A percentile compares a stretch with the other conserved stretches of the same genome.
Conservation (phyloP, 2,888 invertebrate genomes). For the Drosophila barbarae region DNA sequence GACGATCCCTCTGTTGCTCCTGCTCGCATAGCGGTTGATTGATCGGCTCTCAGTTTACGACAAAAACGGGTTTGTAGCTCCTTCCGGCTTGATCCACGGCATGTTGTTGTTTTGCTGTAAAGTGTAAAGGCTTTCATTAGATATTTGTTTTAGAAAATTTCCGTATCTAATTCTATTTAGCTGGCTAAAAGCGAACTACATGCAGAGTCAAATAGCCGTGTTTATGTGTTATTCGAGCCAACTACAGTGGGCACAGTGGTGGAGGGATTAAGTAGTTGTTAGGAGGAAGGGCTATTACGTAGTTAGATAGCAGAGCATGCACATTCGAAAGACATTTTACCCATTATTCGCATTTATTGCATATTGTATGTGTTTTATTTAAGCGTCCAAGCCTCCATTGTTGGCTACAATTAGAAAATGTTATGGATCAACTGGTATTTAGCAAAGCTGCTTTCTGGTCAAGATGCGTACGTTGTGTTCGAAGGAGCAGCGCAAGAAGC, state of each 20-base stretch:
- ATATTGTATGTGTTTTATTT: slow-evolving; percentile 77
- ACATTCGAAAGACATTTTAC: slow-evolving; percentile 76
- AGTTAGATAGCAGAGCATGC: slow-evolving; percentile 55
- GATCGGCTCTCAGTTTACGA: slow-evolving; percentile 68
- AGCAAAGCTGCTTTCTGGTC: slow-evolving; percentile 31
- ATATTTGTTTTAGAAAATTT: not conserved
- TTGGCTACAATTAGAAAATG: slow-evolving; percentile 78
- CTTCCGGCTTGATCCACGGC: slow-evolving; percentile 80
- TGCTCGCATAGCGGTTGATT: slow-evolving; percentile 42
- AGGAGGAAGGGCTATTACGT: slow-evolving; percentile 19
- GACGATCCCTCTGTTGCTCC: slow-evolving; percentile 29
- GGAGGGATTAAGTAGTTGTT: slow-evolving; percentile 18
- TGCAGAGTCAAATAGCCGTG: slow-evolving; percentile 41
- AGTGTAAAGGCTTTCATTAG: not conserved
- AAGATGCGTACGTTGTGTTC: slow-evolving; percentile 16
- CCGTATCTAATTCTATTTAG: not conserved
- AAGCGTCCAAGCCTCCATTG: slow-evolving; percentile 81
- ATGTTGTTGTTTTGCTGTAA: slow-evolving; percentile 78
- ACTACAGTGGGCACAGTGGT: slow-evolving; percentile 11
- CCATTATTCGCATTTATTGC: slow-evolving; percentile 77
- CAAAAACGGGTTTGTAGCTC: slow-evolving; percentile 80
- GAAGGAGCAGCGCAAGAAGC: slow-evolving; percentile 17
- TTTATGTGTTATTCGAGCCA: slow-evolving; percentile 24
- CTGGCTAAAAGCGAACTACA: slow-evolving; percentile 40
- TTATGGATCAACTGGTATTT: slow-evolving; percentile 58